Evolutionary conservation across 1,140 invertebrate species (phyloP), one percentile per base, ranked within the genome.

Genomic region (Grapholita molesta): DNA sequence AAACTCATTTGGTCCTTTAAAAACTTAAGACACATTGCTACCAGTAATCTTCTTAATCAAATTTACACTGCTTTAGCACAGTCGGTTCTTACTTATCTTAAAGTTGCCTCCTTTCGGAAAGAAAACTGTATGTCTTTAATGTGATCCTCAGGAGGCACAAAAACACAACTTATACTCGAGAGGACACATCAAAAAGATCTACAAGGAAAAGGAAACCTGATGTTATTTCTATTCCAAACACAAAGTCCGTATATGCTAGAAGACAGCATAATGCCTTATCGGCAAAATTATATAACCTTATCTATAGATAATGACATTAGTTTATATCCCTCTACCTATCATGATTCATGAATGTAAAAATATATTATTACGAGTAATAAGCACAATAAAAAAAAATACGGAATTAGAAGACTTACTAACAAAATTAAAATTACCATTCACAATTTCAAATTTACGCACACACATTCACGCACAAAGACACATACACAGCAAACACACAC

Each of bases 241-340:
- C 35, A 9, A 55, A 57, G 12, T 57, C 64, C 38, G 38, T 61
- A 18, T 70, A 66, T 30, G 64, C 68, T 18, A 33, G 33, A 11
- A 70, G 69, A 61, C 69, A 70, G 28, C 64, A 24, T n/a, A 21
- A 25, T 12, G 24, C 21, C 52, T 55, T 21, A 57, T 64, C 68
- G 1, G 42, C 69, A 15, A 33, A 67, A 32, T 30, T 70, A 48
- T 70, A 70, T 23, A 70, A 70, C 25, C n/a, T n/a, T n/a, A n/a
- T n/a, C n/a, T n/a, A n/a, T n/a, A n/a, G n/a, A n/a, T n/a, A n/a
- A n/a, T n/a, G n/a, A n/a, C n/a, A n/a, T n/a, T n/a, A n/a, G n/a
- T n/a, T n/a, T n/a, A n/a, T n/a, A n/a, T n/a, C n/a, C n/a, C n/a
- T n/a, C n/a, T n/a, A n/a, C n/a, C n/a, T n/a, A n/a, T n/a, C n/a